Base-by-base conservation (phyloP, 1,140 invertebrate species). In the Arctopsyche grandis region DNA sequence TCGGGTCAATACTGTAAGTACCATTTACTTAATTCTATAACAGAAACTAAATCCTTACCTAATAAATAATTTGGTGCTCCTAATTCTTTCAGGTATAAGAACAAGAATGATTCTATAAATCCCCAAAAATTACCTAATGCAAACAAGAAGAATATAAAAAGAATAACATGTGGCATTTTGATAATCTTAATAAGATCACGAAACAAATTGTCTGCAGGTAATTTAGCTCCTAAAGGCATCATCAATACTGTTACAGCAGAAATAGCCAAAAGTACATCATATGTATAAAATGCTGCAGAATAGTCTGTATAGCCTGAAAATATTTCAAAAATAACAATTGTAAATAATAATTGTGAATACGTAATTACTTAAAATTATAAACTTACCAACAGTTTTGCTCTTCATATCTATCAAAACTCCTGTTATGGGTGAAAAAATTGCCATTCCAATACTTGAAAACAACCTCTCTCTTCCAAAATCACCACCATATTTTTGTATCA, bases 41-140 rank as follows among this genome's bases (percentile, higher is more conserved):
- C 19, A 56, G 1, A 21, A 16, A 56, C 1, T 4, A 38, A 38
- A 38, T 38, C 7, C 7, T 38, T 87, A 93, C 94, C 95, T 52
- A 96, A 85, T 73, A 96, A 87, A 84, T 93, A 94, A 85, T 94
- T 95, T 0, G 93, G 92, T 48, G 93, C 93, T 29, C 93, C 92
- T 60, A 96, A 87, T 86, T 95, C 93, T 85, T 93, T 94, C 44
- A 96, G 89, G 86, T 95, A 96, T 79, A 95, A 89, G 84, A 96
- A 96, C 0, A 96, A 87, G 84, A 94, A 97, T 10, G 93, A 94
- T 86, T 96, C 94, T 43, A 95, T 93, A 84, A 95, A 96, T 26
- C 94, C 94, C 94, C 94, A 96, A 84, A 93, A 91, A 84, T 93
- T 94, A 52, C 94, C 94, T 21, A 95, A 85, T 16, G 92, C 89